These are phyloP conservation scores for Helostoma temminkii DNA, from an alignment of 2,797 vertebrate species.

Conservation along the genomic window DNA sequence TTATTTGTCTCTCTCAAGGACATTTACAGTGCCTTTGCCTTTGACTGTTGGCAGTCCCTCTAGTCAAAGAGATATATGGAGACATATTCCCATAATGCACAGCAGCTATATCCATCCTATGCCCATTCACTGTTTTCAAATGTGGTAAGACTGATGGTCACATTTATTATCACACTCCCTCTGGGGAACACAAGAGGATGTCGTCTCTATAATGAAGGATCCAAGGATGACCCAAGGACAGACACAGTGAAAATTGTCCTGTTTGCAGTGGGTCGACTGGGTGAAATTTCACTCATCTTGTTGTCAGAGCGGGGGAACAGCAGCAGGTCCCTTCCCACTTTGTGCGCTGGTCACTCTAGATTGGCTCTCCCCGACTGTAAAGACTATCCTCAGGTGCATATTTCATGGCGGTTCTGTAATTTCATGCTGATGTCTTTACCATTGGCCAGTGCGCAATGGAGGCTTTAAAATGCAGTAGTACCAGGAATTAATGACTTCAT, in stretches of 20 bases:
- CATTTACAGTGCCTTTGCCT: constrained; percentile 23
- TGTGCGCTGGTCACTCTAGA: constrained; percentile 37
- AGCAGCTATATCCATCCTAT: constrained; percentile 26
- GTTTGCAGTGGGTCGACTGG: constrained; percentile 37
- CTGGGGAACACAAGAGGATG: constrained; percentile 27
- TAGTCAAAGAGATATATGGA: constrained; percentile 50
- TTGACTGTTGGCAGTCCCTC: constrained; percentile 15
- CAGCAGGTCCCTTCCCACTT: constrained; percentile 25
- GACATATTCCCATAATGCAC: constrained; percentile 59
- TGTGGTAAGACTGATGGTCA: constrained; percentile 41
- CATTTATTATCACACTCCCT: constrained; percentile 55
- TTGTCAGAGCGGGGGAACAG: constrained; percentile 54
- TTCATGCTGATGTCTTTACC: constrained; percentile 70
- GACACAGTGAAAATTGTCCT: constrained; percentile 28
- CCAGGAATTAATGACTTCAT: constrained; percentile 56
- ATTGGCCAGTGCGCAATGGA: constrained; percentile 21
- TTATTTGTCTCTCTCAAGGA: constrained; percentile 40
- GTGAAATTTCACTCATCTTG: constrained; percentile 73
- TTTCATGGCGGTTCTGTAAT: constrained; percentile 84
- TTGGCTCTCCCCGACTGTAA: constrained; percentile 45
- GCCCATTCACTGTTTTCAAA: constrained; percentile 34
- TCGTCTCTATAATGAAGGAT: constrained; percentile 54
- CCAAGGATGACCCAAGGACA: constrained; percentile 65
- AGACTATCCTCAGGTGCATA: constrained; percentile 70
- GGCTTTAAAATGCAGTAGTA: constrained; percentile 54